Evolutionary conservation across 2,797 vertebrate genomes (phyloP).

Genomic region (Karalla daura): DNA sequence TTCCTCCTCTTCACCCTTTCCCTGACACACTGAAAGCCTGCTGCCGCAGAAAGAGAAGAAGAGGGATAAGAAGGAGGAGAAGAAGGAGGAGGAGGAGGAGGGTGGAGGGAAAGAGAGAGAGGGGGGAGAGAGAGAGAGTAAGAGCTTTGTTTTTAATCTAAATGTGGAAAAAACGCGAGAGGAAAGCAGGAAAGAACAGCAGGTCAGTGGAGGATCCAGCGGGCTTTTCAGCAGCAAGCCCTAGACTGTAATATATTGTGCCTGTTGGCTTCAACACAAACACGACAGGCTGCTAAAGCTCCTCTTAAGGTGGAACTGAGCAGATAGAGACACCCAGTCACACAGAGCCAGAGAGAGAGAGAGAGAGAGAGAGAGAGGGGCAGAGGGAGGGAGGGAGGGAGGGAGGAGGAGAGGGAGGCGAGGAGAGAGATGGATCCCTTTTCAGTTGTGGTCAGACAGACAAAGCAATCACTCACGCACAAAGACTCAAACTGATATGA

Average conservation of each 20-base stretch:
- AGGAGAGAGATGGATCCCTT: slow-evolving; percentile 71
- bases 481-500: slow-evolving; percentile 77
- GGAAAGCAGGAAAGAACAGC: slow-evolving; percentile 87
- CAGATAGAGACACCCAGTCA: slow-evolving; percentile 67
- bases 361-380: slow-evolving; percentile 18
- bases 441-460: slow-evolving; percentile 79
- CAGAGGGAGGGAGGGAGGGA: slow-evolving; percentile 27
- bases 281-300: slow-evolving; percentile 86
- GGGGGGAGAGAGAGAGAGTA: slow-evolving; percentile 28
- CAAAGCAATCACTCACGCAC: slow-evolving; percentile 80
- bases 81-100: slow-evolving; percentile 31
- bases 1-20: slow-evolving; percentile 62
- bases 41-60: slow-evolving; percentile 73
- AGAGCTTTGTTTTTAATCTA: slow-evolving; percentile 87
- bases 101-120: slow-evolving; percentile 20
- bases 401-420: slow-evolving; percentile 32
- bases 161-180: slow-evolving; percentile 79
- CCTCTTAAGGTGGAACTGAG: slow-evolving; percentile 90
- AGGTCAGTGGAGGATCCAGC: slow-evolving; percentile 89
- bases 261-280: slow-evolving; percentile 91
- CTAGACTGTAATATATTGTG: slow-evolving; percentile 90
- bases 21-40: slow-evolving; percentile 72
- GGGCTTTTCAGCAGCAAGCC: slow-evolving; percentile 88
- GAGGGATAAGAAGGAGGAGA: slow-evolving; percentile 44
- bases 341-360: slow-evolving; percentile 16